Evolutionary conservation across 1,140 invertebrate species (phyloP), one percentile per base, ranked within the genome.

Genomic region (Colletes gigas): DNA sequence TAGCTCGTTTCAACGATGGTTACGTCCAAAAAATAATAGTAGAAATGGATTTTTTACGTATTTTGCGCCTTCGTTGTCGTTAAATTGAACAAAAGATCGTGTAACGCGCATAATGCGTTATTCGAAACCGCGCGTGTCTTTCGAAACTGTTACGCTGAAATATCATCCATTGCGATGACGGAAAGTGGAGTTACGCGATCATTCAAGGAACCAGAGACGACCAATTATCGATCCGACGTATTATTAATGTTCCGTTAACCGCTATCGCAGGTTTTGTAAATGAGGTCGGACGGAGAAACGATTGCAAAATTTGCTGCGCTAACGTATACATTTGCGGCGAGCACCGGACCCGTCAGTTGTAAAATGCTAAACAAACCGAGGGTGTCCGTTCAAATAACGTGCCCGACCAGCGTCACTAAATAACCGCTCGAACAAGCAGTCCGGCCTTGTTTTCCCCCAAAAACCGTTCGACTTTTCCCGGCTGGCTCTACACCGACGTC

Each of bases 361-460:
- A 88, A 88, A 88, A 88, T 88, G 87, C 87, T 88, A 88, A 88
- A 88, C 87, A 88, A 88, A 88, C 84, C 82, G 86, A 77, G 84
- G 87, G 81, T 88, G 83, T 86, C 84, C 87, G 83, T 86, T 82
- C 86, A 80, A 88, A 82, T 88, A 88, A 88, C 82, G 87, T 66
- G 73, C 74, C 78, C 81, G 78, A 83, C 87, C 83, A 85, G 77
- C 59, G 63, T 78, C 84, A 86, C 84, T 88, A 88, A 88, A 88
- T 88, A 88, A 88, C 84, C 72, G 69, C 30, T 39, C 59, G 54
- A 84, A 86, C 86, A 79, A 83, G 76, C 74, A 86, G 81, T 72
- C 62, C 57, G 19, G 67, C 66, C 77, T 74, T 82, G 86, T 87
- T 87, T 78, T 65, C 30, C 62, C 54, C 54, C 19, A 73, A 78